phyloP scores from a whole-genome alignment of 92 coral and sea anemone genomes.

The Heliopora coerulea region DNA sequence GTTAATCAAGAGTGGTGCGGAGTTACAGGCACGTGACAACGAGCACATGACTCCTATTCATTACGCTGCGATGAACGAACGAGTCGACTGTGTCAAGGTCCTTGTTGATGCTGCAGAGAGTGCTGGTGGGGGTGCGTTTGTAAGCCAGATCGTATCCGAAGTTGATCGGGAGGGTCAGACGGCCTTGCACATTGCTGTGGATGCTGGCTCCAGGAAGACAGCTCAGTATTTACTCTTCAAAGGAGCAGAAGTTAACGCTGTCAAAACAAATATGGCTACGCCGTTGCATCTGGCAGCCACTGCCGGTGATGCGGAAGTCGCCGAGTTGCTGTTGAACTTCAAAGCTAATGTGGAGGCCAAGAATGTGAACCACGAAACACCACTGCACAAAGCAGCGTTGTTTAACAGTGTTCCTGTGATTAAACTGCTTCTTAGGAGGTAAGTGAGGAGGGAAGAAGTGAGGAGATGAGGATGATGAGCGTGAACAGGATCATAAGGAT shows the following conservation, averaged over 20 bases:
- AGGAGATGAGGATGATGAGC: not conserved
- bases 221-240: conserved; percentile 70
- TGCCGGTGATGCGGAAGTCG: conserved; percentile 74
- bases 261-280: conserved; percentile 70
- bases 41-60: conserved; percentile 35
- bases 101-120: conserved; percentile 45
- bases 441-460: conserved; percentile 24
- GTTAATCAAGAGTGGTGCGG: conserved; percentile 45
- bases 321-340: conserved; percentile 59
- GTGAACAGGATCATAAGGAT: not conserved
- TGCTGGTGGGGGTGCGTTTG: conserved; percentile 46
- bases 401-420: conserved; percentile 66
- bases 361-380: conserved; percentile 88
- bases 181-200: conserved; percentile 83
- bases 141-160: conserved; percentile 59
- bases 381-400: conserved; percentile 86
- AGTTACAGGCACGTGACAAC: conserved; percentile 22
- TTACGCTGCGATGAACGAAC: conserved; percentile 36
- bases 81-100: conserved; percentile 25
- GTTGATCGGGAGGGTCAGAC: conserved; percentile 76
- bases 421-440: conserved; percentile 64
- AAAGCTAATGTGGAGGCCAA: conserved; percentile 90
- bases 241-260: conserved; percentile 83
- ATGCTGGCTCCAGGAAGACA: conserved; percentile 67
- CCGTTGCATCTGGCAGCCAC: conserved; percentile 94